phyloP scores from a whole-genome alignment of 1,140 invertebrate species.

The Leptinotarsa defecta region DNA sequence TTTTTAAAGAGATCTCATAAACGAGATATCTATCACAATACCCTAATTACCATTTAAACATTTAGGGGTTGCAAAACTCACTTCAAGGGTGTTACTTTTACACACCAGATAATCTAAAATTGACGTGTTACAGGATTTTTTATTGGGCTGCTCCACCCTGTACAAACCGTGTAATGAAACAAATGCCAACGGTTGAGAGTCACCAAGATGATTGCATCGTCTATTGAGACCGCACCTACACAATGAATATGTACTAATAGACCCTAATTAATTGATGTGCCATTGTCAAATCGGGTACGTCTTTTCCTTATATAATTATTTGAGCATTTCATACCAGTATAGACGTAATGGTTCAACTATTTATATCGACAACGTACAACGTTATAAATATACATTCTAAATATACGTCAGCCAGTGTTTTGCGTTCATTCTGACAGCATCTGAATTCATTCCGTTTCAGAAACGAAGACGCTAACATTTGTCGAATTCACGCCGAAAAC shows the following conservation, averaged over 20 bases:
- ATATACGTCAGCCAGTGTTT: constrained; percentile 39
- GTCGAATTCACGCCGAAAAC: constrained; percentile 17
- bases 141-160: not conserved
- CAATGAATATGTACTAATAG: constrained; percentile 29
- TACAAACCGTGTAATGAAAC: not conserved
- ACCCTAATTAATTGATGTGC: constrained; percentile 19
- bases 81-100: too few relatives aligned
- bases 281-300: constrained; percentile 18
- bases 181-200: not conserved
- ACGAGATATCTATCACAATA: too few relatives aligned
- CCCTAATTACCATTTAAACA: too few relatives aligned
- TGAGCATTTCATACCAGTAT: constrained; percentile 21
- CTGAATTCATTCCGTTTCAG: constrained; percentile 12
- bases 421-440: constrained; percentile 22
- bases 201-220: constrained; percentile 14
- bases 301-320: constrained; percentile 38
- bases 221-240: constrained; percentile 29
- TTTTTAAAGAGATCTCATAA: too few relatives aligned
- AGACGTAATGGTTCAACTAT: constrained; percentile 35
- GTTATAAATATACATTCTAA: constrained; percentile 50
- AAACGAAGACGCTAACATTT: not conserved
- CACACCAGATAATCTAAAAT: too few relatives aligned
- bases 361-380: constrained; percentile 41
- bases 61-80: too few relatives aligned
- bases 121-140: too few relatives aligned